These are phyloP conservation scores for Azorinus chamasolen DNA, from an alignment of 2,888 invertebrate genomes.

Conservation along the genomic window DNA sequence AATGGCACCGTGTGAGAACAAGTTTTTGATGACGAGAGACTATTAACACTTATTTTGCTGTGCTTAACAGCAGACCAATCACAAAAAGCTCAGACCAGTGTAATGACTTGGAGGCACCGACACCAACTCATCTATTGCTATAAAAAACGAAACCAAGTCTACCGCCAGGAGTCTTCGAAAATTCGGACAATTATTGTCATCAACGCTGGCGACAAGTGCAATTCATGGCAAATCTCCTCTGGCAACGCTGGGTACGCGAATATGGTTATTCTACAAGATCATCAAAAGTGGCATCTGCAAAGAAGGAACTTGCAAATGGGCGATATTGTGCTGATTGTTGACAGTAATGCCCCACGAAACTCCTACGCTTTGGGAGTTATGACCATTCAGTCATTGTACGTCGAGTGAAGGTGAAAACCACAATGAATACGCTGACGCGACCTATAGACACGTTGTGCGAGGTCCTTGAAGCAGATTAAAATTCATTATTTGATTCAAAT, in stretches of 20 bases:
- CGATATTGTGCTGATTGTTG: slow-evolving; percentile 35
- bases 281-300: slow-evolving; percentile 35
- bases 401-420: slow-evolving; percentile 36
- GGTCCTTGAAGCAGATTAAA: slow-evolving; percentile 6
- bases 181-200: slow-evolving; percentile 35
- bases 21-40: slow-evolving; percentile 43
- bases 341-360: slow-evolving; percentile 25
- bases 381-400: slow-evolving; percentile 29
- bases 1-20: slow-evolving; percentile 35
- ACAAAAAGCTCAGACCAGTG: slow-evolving; percentile 34
- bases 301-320: slow-evolving; percentile 17
- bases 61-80: slow-evolving; percentile 57
- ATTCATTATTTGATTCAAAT: no score
- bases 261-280: slow-evolving; percentile 34
- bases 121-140: slow-evolving; percentile 44
- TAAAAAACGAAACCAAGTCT: slow-evolving; percentile 10
- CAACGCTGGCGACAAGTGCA: slow-evolving; percentile 52
- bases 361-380: slow-evolving; percentile 32
- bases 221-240: slow-evolving; percentile 43
- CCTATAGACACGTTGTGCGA: slow-evolving; percentile 33
- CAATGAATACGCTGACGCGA: slow-evolving; percentile 21
- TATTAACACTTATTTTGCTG: slow-evolving; percentile 50
- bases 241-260: slow-evolving; percentile 48
- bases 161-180: slow-evolving; percentile 39
- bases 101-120: slow-evolving; percentile 45